Evolutionary conservation across 1,140 invertebrate species (phyloP), one percentile per base, ranked within the genome.

Genomic region (Aphis craccivora): DNA sequence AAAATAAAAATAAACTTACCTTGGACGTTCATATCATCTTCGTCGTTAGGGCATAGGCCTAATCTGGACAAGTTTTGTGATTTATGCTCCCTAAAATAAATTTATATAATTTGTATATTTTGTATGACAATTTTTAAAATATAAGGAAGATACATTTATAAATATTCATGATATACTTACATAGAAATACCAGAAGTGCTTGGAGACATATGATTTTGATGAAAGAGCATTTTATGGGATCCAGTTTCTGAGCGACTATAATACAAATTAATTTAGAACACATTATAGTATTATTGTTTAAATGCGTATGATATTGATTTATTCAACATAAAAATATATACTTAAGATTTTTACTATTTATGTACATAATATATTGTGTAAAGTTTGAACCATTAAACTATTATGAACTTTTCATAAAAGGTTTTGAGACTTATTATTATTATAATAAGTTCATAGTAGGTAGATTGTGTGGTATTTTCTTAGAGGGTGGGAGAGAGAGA

Each of bases 161-260:
- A 53, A 53, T 43, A 90, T 60, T 25, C 30, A 60, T n/a, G 20
- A 60, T 90, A 43, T 20, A 43, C 91, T 93, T 55, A 93, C 91
- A 93, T 86, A 6, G 91, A 93, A 55, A 93, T 86, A 84, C 81
- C 91, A 53, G 91, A 93, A 86, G 91, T 93, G 81, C 91, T 93
- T 2, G 91, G 91, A 1, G 91, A 93, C 81, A 93, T 84, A 51
- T 93, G 91, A 43, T 93, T 93, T 84, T 81, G 55, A 55, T 93
- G 91, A 43, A 86, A 93, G 1, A 93, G 81, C 91, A 93, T 93
- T 86, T 84, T 93, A 40, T 93, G 91, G 35, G 91, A 93, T 51
- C 91, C 91, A 40, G 81, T 93, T 93, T 93, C 91, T 40, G 91
- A 93, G 23, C 81, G 91, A 30, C 91, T 93, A 67, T 23, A 84